phyloP scores from a whole-genome alignment of 1,140 invertebrate species.

The Trachymyrmex septentrionalis region DNA sequence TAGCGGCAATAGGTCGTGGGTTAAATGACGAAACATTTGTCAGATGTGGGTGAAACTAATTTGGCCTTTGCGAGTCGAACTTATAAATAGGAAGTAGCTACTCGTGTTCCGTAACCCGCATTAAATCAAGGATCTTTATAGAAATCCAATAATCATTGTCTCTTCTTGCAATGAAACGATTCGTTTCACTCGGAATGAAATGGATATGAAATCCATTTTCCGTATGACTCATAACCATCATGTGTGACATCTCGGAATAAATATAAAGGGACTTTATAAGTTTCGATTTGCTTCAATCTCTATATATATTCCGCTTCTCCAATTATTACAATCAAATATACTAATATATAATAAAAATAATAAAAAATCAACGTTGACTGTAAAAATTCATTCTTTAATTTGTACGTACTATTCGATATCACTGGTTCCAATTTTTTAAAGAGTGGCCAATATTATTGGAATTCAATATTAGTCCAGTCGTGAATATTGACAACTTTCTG shows the following conservation, averaged over 20 bases:
- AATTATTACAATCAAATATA: conserved; percentile 4
- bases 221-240: neutral
- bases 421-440: neutral
- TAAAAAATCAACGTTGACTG: too few relatives aligned
- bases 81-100: conserved; percentile 31
- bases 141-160: conserved; percentile 30
- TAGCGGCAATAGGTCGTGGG: conserved; percentile 48
- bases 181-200: neutral
- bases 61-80: conserved; percentile 43
- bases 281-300: neutral
- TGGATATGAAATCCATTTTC: conserved; percentile 20
- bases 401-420: neutral
- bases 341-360: neutral
- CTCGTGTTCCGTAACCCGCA: conserved; percentile 39
- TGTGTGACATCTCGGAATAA: neutral
- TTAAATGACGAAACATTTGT: conserved; percentile 57
- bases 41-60: conserved; percentile 57
- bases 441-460: conserved; percentile 4
- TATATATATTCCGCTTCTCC: neutral
- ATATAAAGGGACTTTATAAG: neutral
- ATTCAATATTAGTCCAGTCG: neutral
- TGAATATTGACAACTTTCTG: neutral
- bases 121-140: conserved; percentile 47
- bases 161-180: neutral
- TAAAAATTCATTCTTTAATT: neutral